Evolutionary conservation across 2,888 invertebrate species (phyloP), one percentile per base, ranked within the genome.

Genomic region (Plemyria rubiginata): DNA sequence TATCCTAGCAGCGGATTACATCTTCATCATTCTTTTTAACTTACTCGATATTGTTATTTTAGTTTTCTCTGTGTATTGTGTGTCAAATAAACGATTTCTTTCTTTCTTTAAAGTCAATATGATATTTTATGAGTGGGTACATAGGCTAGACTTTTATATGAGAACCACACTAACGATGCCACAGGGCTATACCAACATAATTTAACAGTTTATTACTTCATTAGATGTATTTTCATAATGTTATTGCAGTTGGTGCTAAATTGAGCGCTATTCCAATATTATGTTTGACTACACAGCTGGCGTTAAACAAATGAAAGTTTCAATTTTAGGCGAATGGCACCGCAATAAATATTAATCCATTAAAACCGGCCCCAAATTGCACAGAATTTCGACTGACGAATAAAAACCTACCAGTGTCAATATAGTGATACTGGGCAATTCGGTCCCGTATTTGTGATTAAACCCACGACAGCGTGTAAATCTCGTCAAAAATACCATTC

Each of bases 401-500:
- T 50, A 60, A 60, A 60, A 55, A 36, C 45, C 60, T 15, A 13
- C 45, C 52, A 56, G 29, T 55, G 61, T 55, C 55, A 51, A 55
- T 46, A 61, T 45, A 28, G 51, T 61, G 55, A 61, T 61, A 52
- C 55, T 11, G 22, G 46, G 46, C 61, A 52, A 61, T 61, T 52
- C 48, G 36, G 53, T 28, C 50, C 60, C 46, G 46, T 60, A 62
- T 63, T 61, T 65, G 67, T 70, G 46, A 70, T 67, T 64, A 67
- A 67, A 67, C 54, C 54, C 62, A 64, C 60, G 56, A 54, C 62
- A 58, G 61, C 66, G 64, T 65, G 52, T 62, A 52, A 64, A 62
- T 62, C 70, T 67, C 70, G 62, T 68, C 71, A 69, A 69, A 70
- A 76, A 75, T 70, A 71, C 74, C 68, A 74, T 72, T 77, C 72